Base-by-base conservation (phyloP, 2,888 invertebrate species). In the Gisinianus flammeolus region DNA sequence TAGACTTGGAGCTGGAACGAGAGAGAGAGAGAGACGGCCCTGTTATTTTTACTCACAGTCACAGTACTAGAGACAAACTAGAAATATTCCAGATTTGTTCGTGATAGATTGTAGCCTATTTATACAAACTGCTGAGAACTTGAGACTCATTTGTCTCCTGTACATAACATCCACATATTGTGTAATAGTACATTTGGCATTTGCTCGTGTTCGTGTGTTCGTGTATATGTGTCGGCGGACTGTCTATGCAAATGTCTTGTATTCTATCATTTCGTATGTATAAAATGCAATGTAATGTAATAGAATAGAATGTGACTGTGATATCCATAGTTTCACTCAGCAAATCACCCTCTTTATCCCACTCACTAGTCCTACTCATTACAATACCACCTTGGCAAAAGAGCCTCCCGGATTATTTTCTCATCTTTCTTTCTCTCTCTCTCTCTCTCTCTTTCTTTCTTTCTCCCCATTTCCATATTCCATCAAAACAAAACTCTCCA, bases 91-190 rank as follows among this genome's bases (percentile, higher is more conserved):
- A 79, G 77, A 81, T 79, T 81, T 81, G 77, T 76, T 62, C 75
- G 78, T 81, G 82, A 82, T 81, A 79, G 80, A 82, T 82, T 82
- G 79, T n/a, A 78, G 74, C 80, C 80, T 82, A 81, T 82, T 82
- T 82, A 82, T 81, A 81, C 81, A 80, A 80, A 82, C 81, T 79
- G 76, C 78, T 77, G 78, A 80, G 78, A 80, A 80, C 80, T 81
- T 79, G 80, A 80, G 76, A 80, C 82, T 82, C 81, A 82, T 82
- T 82, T 82, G 81, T 82, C 81, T 76, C 71, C 56, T 79, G 66
- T 80, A 81, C 76, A 80, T 81, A 76, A 76, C 62, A 76, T 69
- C 75, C 75, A 31, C 52, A 52, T 56, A 69, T 69, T 35, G 12
- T 52, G 52, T 75, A 75, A 28, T 66, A 75, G n/a, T 58, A 44